Conservation (phyloP, 1,140 invertebrate species). For the Cecropterus lyciades region DNA sequence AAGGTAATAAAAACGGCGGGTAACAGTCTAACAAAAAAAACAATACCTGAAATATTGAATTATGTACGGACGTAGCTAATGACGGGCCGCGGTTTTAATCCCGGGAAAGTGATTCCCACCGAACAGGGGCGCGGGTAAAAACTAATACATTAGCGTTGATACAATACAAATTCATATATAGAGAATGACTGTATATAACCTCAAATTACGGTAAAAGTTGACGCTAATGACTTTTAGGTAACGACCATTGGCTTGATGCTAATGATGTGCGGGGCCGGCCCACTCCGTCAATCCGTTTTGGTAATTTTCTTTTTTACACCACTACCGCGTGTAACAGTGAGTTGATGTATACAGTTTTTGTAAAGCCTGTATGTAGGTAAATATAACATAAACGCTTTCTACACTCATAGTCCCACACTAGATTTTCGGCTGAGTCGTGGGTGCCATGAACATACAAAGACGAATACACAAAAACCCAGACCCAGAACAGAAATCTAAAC, state of each 20-base stretch:
- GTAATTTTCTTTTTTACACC: constrained; percentile 73
- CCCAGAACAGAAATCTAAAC: too few relatives aligned
- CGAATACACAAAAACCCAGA: too few relatives aligned
- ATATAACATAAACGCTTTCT: too few relatives aligned
- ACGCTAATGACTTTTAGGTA: constrained; percentile 81
- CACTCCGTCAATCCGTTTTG: constrained; percentile 75
- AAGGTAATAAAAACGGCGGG: too few relatives aligned
- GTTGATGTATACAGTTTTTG: constrained; percentile 6
- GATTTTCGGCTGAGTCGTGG: too few relatives aligned
- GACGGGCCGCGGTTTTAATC: neutral
- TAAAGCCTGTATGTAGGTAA: too few relatives aligned
- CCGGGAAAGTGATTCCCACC: neutral
- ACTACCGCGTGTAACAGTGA: constrained; percentile 52
- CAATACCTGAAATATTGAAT: neutral
- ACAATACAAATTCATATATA: constrained; percentile 22
- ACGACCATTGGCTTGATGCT: constrained; percentile 77
- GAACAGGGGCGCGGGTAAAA: constrained; percentile 22
- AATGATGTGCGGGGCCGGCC: constrained; percentile 71
- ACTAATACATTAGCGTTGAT: constrained; percentile 28
- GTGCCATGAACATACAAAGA: too few relatives aligned
- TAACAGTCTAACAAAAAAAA: too few relatives aligned
- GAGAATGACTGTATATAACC: constrained; percentile 48
- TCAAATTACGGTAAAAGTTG: constrained; percentile 79
- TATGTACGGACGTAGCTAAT: neutral
- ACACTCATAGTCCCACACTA: too few relatives aligned